Conservation (phyloP, 2,113 vertebrate genomes). For the Platycercus adscitus region DNA sequence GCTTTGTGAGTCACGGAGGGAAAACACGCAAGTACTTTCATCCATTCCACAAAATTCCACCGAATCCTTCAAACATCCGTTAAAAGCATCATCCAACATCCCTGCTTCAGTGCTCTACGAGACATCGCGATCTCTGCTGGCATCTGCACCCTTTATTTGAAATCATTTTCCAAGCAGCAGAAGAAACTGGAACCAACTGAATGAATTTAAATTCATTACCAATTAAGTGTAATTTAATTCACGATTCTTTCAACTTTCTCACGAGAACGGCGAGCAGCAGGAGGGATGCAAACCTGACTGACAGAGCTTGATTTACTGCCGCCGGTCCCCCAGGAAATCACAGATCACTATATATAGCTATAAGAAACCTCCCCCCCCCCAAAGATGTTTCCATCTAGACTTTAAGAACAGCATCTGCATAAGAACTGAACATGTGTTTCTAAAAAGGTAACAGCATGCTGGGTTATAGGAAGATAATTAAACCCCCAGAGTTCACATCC, state of each 20-base stretch:
- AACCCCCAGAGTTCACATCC: not conserved
- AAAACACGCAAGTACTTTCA: not conserved
- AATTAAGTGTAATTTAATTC: conserved; percentile 59
- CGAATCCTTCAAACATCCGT: not conserved
- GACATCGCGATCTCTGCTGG: not conserved
- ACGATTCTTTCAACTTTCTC: conserved; percentile 40
- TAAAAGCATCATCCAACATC: not conserved
- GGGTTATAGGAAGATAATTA: conserved; percentile 23
- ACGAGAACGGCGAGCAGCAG: not conserved
- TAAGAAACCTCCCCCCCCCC: not conserved
- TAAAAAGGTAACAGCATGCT: conserved; percentile 29
- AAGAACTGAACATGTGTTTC: conserved; percentile 17
- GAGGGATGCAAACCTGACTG: conserved; percentile 11
- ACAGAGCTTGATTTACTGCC: conserved; percentile 8
- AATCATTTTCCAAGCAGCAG: not conserved
- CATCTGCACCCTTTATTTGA: not conserved
- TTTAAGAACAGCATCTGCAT: conserved; percentile 24
- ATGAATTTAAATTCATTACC: conserved; percentile 65
- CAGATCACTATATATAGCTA: not conserved
- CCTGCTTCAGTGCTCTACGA: not conserved
- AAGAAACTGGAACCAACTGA: conserved; percentile 22
- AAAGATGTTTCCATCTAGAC: not conserved
- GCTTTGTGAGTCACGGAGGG: rapidly evolving
- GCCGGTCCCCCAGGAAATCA: conserved; percentile 1
- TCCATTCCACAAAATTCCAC: not conserved